These are phyloP conservation scores for Pristionchus mayeri DNA, from an alignment of 2,888 invertebrate genomes.

Conservation along the genomic window DNA sequence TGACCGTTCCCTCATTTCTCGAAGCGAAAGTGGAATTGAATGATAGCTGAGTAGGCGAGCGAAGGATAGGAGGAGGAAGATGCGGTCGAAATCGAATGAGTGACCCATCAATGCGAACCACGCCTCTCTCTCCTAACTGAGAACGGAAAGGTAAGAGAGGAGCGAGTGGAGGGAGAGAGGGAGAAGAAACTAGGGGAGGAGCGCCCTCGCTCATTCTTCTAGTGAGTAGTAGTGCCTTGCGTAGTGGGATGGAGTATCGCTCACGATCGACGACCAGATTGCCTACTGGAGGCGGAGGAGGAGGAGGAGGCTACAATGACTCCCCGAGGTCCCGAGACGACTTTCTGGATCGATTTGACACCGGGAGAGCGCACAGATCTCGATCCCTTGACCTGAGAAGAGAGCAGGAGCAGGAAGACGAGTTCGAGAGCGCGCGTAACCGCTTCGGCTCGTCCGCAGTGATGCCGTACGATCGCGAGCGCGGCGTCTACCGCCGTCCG, in stretches of 20 bases:
- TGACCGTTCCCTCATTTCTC: background rate
- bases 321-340: slow-evolving; percentile 3
- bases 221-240: slow-evolving; percentile 25
- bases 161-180: background rate
- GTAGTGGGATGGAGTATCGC: slow-evolving; percentile 45
- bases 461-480: slow-evolving; percentile 39
- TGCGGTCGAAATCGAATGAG: slow-evolving; percentile 33
- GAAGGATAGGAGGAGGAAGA: background rate
- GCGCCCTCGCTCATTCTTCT: background rate
- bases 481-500: background rate
- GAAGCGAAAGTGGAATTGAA: slow-evolving; percentile 38
- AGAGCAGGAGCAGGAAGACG: slow-evolving; percentile 46
- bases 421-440: slow-evolving; percentile 36
- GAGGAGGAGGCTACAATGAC: slow-evolving; percentile 15
- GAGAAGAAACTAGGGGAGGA: background rate
- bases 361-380: slow-evolving; percentile 39
- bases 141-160: slow-evolving; percentile 15
- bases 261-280: slow-evolving; percentile 42
- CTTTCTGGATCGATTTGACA: slow-evolving; percentile 49
- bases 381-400: slow-evolving; percentile 46
- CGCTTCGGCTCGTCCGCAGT: slow-evolving; percentile 43
- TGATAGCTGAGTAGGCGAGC: background rate
- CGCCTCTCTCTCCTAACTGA: slow-evolving; percentile 36
- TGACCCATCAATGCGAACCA: slow-evolving; percentile 31
- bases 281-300: slow-evolving; percentile 23